Evolutionary conservation across 2,113 vertebrate species (phyloP), one percentile per base, ranked within the genome.

Genomic region (Synchiropus splendidus): DNA sequence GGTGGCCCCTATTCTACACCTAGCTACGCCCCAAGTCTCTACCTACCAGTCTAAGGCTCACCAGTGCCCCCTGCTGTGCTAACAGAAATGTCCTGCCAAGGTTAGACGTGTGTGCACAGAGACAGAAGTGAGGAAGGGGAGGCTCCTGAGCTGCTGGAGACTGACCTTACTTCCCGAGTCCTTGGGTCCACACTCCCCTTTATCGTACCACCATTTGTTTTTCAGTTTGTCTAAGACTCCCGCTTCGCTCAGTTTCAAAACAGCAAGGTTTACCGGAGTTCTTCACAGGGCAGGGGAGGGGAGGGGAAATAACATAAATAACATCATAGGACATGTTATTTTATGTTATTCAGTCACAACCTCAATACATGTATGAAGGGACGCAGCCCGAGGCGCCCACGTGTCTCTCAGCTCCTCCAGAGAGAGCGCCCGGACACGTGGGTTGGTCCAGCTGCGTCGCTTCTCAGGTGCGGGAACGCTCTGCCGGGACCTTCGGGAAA

Each of bases 171-270:
- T 98, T 96, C 95, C 95, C 83, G 95, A 98, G 92, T 98, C 95
- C 94, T 97, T 98, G 90, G 92, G 62, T 94, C 95, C 95, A 89
- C 95, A 98, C 92, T 98, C 94, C 88, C 95, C 95, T 92, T 98
- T 98, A 98, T 98, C 94, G 95, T 98, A 98, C 95, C 95, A 98
- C 95, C 95, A 98, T 97, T 98, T 98, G 94, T 92, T 98, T 98
- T 98, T 98, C 93, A 98, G 95, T 94, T 98, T 98, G 95, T 97
- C 94, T 98, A 98, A 98, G 95, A 97, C 86, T 91, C 95, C 94
- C 92, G 89, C 89, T 92, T 98, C 95, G 92, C 95, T 98, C 92
- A 98, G 93, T 98, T 97, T 98, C 93, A 98, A 96, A 88, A 98
- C 94, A 88, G 94, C 94, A 95, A 98, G 94, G 84, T 98, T 98